Conservation (phyloP, 2,797 vertebrate genomes). For the Natrix natrix region DNA sequence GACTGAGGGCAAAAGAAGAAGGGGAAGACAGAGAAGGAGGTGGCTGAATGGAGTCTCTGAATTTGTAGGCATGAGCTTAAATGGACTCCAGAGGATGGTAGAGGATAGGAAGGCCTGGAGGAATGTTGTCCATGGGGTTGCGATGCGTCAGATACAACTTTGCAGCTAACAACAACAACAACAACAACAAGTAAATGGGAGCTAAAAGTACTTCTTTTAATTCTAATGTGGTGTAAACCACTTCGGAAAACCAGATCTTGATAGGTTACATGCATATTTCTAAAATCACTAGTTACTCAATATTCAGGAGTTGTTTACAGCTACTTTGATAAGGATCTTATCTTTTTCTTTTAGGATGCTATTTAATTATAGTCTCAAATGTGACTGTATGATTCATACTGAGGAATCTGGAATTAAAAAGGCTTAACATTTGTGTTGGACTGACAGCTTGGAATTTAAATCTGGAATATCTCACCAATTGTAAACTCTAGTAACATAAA, state of each 20-base stretch:
- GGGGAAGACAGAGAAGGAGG: no score
- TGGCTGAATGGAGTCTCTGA: no score
- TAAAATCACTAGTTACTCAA: background rate
- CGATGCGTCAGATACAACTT: no score
- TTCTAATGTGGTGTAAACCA: background rate
- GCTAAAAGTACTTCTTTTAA: background rate
- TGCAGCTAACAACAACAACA: no score
- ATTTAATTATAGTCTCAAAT: background rate
- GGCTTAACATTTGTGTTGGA: background rate
- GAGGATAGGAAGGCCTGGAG: no score
- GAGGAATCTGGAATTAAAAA: background rate
- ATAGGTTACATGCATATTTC: background rate
- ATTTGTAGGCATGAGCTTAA: no score
- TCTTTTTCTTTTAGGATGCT: background rate
- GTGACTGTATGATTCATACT: background rate
- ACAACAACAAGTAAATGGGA: background rate
- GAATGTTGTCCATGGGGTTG: no score
- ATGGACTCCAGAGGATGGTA: no score
- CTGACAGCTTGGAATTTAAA: background rate
- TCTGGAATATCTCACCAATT: background rate
- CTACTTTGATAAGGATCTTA: no score
- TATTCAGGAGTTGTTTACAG: background rate
- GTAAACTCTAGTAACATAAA: background rate
- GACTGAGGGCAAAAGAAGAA: no score
- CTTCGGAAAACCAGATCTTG: background rate